These are phyloP conservation scores for Gobio occitaniae DNA, from an alignment of 2,797 vertebrate genomes.

Conservation along the genomic window DNA sequence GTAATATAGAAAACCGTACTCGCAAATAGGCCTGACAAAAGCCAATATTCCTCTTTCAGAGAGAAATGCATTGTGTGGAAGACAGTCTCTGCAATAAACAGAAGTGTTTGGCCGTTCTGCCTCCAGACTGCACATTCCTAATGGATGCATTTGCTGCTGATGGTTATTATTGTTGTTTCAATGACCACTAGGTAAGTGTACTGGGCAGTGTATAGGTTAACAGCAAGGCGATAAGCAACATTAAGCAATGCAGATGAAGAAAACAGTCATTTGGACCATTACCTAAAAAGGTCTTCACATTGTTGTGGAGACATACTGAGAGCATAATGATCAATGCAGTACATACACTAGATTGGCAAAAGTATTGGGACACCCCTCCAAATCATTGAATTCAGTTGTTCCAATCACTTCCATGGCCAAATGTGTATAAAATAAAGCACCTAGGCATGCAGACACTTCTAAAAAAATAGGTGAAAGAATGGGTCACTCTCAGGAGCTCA, in stretches of 20 bases:
- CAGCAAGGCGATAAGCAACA: constrained; percentile 4
- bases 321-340: constrained; percentile 11
- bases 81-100: constrained; percentile 2
- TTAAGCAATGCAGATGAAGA: not conserved
- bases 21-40: constrained; percentile 10
- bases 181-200: constrained; percentile 6
- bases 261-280: not conserved
- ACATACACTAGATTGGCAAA: not conserved
- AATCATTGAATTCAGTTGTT: no score
- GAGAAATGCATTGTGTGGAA: constrained; percentile 8
- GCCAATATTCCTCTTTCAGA: constrained; percentile 7
- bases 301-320: not conserved
- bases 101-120: not conserved
- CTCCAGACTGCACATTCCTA: constrained; percentile 7
- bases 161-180: constrained; percentile 18
- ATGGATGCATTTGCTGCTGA: constrained; percentile 3
- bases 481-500: no score
- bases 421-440: no score
- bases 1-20: not conserved
- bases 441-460: no score
- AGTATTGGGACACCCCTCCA: no score
- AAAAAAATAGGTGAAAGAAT: no score
- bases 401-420: no score
- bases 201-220: constrained; percentile 11
- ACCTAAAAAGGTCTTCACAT: not conserved